A percentile compares a stretch with the other conserved stretches of the same genome.
Evolutionary conservation across 2,797 vertebrate species (phyloP).

Genomic region (Rhodeus uyekii): DNA sequence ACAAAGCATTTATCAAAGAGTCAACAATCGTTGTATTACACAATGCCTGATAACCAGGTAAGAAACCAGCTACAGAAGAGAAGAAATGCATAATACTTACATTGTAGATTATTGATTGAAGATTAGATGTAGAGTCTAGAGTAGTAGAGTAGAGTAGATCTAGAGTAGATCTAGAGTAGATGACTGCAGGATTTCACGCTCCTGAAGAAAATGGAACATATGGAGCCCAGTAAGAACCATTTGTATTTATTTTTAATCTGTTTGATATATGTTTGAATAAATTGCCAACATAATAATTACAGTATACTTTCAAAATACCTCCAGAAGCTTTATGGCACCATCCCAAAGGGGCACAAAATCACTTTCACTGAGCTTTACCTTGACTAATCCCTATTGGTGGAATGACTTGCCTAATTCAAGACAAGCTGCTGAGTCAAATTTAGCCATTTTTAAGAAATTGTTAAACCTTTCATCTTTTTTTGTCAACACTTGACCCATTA

Average conservation of each 20-base stretch:
- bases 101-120: not conserved
- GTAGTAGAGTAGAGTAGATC: no score
- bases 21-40: not conserved
- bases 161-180: no score
- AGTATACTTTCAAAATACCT: not conserved
- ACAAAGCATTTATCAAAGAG: not conserved
- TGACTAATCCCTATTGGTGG: not conserved
- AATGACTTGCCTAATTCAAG: not conserved
- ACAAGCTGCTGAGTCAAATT: not conserved
- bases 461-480: not conserved
- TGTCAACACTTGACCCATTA: not conserved
- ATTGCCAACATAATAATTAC: not conserved
- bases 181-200: not conserved
- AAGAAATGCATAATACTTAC: not conserved
- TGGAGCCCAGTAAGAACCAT: not conserved
- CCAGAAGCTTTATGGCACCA: not conserved
- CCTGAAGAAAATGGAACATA: not conserved
- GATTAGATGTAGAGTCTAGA: no score
- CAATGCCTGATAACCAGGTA: not conserved
- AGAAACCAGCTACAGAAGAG: not conserved
- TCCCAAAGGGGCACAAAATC: not conserved
- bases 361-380: not conserved
- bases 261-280: not conserved
- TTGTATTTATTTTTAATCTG: not conserved
- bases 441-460: not conserved